Evolutionary conservation across 92 coral and sea anemone species (phyloP).

Genomic region (Metridium senile): DNA sequence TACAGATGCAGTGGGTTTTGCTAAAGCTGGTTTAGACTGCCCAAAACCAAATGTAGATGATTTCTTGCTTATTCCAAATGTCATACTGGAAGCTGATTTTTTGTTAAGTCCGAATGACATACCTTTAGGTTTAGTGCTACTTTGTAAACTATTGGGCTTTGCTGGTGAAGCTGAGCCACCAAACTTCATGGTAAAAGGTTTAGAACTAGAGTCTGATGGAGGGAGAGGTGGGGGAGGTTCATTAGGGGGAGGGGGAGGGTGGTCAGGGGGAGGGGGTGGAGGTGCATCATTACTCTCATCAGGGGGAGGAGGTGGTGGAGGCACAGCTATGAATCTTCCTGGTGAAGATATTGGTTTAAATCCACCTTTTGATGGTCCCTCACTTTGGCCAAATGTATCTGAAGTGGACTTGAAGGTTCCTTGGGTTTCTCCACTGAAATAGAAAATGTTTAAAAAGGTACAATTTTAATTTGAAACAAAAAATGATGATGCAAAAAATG

Average conservation of each 20-base stretch:
- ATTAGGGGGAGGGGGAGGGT: constrained; percentile 55
- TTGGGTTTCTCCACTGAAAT: constrained; percentile 23
- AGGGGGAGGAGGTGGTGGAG: constrained; percentile 57
- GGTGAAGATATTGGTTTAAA: constrained; percentile 67
- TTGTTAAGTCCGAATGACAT: constrained; percentile 74
- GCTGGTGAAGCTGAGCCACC: constrained; percentile 32
- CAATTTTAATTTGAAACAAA: too few relatives aligned
- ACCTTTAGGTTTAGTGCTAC: constrained; percentile 40
- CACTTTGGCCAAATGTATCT: constrained; percentile 38
- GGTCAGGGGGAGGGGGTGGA: constrained; percentile 56
- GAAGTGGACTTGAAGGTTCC: constrained; percentile 34
- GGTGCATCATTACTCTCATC: constrained; percentile 37
- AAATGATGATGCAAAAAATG: too few relatives aligned
- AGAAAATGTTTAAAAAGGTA: too few relatives aligned
- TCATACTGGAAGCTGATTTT: constrained; percentile 44
- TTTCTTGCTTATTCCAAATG: constrained; percentile 71
- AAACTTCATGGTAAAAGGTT: constrained; percentile 77
- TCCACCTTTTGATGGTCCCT: constrained; percentile 54
- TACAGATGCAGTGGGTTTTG: constrained; percentile 64
- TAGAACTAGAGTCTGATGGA: constrained; percentile 34
- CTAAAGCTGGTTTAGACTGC: constrained; percentile 39
- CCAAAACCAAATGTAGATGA: constrained; percentile 48
- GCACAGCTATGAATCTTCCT: constrained; percentile 62
- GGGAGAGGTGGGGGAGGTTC: constrained; percentile 80
- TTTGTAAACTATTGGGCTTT: constrained; percentile 16